These are phyloP conservation scores for Magallana angulata DNA, from an alignment of 1,140 invertebrate species.

Conservation along the genomic window DNA sequence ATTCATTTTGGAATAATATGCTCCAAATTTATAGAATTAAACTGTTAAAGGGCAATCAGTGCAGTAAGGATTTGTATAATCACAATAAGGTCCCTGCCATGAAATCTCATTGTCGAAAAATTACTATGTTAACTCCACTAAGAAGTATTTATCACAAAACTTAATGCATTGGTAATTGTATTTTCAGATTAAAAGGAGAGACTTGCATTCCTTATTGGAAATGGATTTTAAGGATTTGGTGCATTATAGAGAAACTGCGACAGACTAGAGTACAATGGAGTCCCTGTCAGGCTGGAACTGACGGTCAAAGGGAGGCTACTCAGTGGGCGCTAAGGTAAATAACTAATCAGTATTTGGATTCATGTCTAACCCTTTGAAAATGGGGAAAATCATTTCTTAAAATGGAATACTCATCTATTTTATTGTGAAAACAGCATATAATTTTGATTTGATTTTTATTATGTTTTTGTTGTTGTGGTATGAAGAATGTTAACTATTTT, in stretches of 20 bases:
- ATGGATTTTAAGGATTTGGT: slow-evolving; percentile 23
- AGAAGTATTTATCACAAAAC: slow-evolving; percentile 12
- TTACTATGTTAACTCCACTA: neutral
- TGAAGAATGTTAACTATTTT: too few relatives aligned
- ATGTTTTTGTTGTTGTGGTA: too few relatives aligned
- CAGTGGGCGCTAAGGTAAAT: slow-evolving; percentile 1
- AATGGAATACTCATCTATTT: too few relatives aligned
- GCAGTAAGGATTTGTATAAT: neutral
- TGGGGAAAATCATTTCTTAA: too few relatives aligned
- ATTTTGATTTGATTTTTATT: too few relatives aligned
- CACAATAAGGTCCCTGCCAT: neutral
- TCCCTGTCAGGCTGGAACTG: neutral
- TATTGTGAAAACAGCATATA: too few relatives aligned
- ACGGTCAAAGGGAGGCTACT: neutral
- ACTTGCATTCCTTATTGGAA: neutral
- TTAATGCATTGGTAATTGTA: slow-evolving; percentile 2
- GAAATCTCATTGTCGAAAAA: slow-evolving; percentile 19
- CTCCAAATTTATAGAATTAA: neutral
- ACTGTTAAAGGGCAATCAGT: slow-evolving; percentile 13
- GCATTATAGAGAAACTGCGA: neutral
- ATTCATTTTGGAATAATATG: neutral
- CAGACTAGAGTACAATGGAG: slow-evolving; percentile 1
- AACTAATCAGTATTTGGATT: neutral
- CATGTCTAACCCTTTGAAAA: too few relatives aligned
- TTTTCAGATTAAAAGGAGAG: slow-evolving; percentile 17